Evolutionary conservation across 2,797 vertebrate species (phyloP), one percentile per base, ranked within the genome.

Genomic region (Chiloscyllium punctatum): DNA sequence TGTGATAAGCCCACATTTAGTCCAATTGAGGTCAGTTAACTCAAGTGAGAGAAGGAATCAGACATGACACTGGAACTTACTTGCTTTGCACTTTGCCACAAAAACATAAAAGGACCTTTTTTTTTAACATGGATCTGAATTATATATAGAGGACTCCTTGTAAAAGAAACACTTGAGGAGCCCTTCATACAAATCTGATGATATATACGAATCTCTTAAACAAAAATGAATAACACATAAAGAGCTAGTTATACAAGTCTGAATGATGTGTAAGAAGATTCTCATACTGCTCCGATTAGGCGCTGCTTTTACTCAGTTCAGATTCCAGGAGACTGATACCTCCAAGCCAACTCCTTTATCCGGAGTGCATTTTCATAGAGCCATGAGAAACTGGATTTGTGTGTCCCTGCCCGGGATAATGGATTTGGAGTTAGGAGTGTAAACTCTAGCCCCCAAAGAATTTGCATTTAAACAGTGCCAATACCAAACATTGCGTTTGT

Each of bases 261-360:
- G 88, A 91, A 91, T n/a, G 62, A 18, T 66, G 33, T 66, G 13
- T 68, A 91, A 68, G n/a, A 91, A 91, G 57, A 91, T 91, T 91
- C 88, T 66, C 62, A 37, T 66, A 68, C 57, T 90, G 53, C 27
- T 62, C 30, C 33, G 51, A 90, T 90, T 91, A 66, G 57, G 57
- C 16, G n/a, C 62, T 68, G 57, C 16, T 68, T 30, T 21, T 68
- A 0, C 62, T 68, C 53, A 91, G 11, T 91, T 88, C 62, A 91
- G 62, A 91, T 68, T 91, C 62, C 57, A 37, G 62, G n/a, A n/a
- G 57, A 21, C 88, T n/a, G 57, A 68, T 91, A 91, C 21, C 57
- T 66, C 25, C 27, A 88, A 57, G 8, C 9, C 51, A 57, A 27
- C 51, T 33, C 51, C 86, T 13, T 57, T 88, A 57, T 9, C 86